A percentile compares a stretch with the other conserved stretches of the same genome.
Conservation (phyloP, 2,797 vertebrate genomes). For the Thalassophryne amazonica region DNA sequence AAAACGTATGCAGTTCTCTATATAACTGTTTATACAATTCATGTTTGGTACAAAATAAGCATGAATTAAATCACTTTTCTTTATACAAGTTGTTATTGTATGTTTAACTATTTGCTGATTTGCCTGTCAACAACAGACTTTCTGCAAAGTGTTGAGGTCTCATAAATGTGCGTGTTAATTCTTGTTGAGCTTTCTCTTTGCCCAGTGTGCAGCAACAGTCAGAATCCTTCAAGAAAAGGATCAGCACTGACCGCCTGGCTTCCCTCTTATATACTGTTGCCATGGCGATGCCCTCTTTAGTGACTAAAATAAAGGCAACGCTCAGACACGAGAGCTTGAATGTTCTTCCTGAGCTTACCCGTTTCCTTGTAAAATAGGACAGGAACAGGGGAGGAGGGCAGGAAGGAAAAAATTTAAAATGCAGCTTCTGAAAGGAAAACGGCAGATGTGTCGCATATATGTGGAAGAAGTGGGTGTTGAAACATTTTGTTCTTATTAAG, state of each 20-base stretch:
- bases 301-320: slow-evolving; percentile 40
- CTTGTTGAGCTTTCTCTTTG: slow-evolving; percentile 8
- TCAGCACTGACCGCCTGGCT: slow-evolving; percentile 38
- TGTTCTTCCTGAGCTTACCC: slow-evolving; percentile 54
- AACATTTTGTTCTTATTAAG: slow-evolving; percentile 41
- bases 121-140: background rate
- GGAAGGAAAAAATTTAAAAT: slow-evolving; percentile 42
- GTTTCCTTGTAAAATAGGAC: slow-evolving; percentile 45
- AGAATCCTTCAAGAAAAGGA: slow-evolving; percentile 32
- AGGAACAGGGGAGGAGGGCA: slow-evolving; percentile 29
- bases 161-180: slow-evolving; percentile 41
- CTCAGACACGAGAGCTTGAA: slow-evolving; percentile 44
- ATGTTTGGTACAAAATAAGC: no score
- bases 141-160: background rate
- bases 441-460: slow-evolving; percentile 27
- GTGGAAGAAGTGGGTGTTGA: slow-evolving; percentile 19
- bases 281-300: slow-evolving; percentile 65
- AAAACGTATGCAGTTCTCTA: no score
- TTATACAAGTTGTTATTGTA: no score
- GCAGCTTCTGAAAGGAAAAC: slow-evolving; percentile 21
- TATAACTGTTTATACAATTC: no score
- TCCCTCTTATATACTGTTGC: slow-evolving; percentile 58
- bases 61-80: no score
- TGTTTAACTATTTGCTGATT: background rate
- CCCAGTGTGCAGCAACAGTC: slow-evolving; percentile 42